Percentiles rank a stretch among this genome's conserved stretches.
phyloP scores from a whole-genome alignment of 2,113 vertebrate species.

The Jacana jacana region DNA sequence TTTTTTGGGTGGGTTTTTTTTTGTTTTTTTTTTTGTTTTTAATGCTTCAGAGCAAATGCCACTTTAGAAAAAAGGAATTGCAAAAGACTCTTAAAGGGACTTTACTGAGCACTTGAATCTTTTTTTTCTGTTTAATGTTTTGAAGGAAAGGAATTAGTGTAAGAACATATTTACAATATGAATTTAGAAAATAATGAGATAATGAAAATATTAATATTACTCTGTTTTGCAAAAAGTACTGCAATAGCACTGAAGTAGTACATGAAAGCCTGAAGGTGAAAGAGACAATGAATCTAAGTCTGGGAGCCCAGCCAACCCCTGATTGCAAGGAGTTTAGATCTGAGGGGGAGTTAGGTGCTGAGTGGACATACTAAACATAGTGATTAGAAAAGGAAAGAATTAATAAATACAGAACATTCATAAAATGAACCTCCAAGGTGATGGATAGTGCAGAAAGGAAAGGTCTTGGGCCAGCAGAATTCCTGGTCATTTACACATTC shows the following conservation, averaged over 20 bases:
- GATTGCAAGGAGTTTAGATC: slow-evolving; percentile 34
- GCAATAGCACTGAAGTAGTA: neutral
- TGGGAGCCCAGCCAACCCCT: slow-evolving; percentile 51
- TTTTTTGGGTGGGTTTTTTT: too few species aligned
- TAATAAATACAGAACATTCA: slow-evolving; percentile 46
- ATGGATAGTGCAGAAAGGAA: neutral
- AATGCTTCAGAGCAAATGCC: neutral
- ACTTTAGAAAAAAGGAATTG: neutral
- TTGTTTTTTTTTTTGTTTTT: neutral
- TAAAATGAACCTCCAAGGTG: neutral
- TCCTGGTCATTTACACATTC: neutral
- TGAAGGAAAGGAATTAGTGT: neutral
- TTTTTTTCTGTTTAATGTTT: neutral
- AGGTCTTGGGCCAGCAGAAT: neutral
- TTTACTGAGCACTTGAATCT: neutral
- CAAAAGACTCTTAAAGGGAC: neutral
- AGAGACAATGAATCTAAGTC: slow-evolving; percentile 32
- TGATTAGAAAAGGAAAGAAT: slow-evolving; percentile 61
- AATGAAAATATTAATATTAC: slow-evolving; percentile 1
- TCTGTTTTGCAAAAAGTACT: neutral
- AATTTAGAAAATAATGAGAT: neutral
- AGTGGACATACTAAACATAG: slow-evolving; percentile 45
- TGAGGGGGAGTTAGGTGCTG: slow-evolving; percentile 32
- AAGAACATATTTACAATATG: neutral
- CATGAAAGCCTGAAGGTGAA: slow-evolving; percentile 27